phyloP scores from a whole-genome alignment of 2,888 invertebrate species.

The Euspilapteryx auroguttella region DNA sequence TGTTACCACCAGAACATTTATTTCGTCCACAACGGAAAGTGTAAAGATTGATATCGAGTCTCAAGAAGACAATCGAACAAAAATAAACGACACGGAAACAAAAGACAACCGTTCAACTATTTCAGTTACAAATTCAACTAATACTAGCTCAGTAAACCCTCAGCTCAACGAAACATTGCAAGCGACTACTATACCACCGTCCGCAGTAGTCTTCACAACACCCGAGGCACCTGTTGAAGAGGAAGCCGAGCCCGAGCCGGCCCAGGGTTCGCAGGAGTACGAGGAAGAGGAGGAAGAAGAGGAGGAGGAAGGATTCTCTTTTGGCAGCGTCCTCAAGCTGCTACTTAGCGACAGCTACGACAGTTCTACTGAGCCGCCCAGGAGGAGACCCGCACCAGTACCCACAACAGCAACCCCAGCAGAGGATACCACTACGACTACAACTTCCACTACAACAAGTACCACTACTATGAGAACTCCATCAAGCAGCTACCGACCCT shows the following conservation, averaged over 20 bases:
- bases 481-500: background rate
- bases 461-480: slow-evolving; percentile 5
- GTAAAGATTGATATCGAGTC: too few species aligned
- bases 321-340: slow-evolving; percentile 65
- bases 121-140: too few species aligned
- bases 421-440: slow-evolving; percentile 3
- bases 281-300: slow-evolving; percentile 31
- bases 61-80: too few species aligned
- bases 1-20: background rate
- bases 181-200: too few species aligned
- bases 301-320: slow-evolving; percentile 56
- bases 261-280: slow-evolving; percentile 28
- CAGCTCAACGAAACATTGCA: too few species aligned
- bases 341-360: slow-evolving; percentile 53
- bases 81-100: too few species aligned
- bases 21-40: background rate
- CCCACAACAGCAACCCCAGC: background rate
- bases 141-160: too few species aligned
- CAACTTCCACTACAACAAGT: slow-evolving; percentile 8
- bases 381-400: slow-evolving; percentile 9
- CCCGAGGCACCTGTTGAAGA: too few species aligned
- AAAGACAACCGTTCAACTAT: too few species aligned
- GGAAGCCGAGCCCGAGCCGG: slow-evolving; percentile 12
- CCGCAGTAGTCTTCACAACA: too few species aligned
- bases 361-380: slow-evolving; percentile 19